Evolutionary conservation across 2,797 vertebrate species (phyloP).

Genomic region (Hozukius guyotensis): DNA sequence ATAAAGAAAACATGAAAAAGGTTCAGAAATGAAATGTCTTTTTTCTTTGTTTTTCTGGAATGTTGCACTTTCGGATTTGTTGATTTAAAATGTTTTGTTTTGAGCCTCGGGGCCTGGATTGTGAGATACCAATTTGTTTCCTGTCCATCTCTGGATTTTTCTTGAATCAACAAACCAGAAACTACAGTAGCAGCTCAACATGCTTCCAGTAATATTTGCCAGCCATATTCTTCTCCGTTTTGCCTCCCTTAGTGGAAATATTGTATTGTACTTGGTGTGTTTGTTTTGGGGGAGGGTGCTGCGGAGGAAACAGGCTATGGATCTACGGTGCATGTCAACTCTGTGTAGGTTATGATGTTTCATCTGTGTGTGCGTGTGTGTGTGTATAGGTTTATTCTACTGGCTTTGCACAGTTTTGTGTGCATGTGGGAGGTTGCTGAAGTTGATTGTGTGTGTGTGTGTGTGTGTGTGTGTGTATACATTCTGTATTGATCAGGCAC

Average conservation of each 20-base stretch:
- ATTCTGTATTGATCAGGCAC: slow-evolving; percentile 40
- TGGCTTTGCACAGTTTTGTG: slow-evolving; percentile 2
- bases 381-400: not conserved
- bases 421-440: not conserved
- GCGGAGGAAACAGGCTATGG: slow-evolving; percentile 8
- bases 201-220: not conserved
- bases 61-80: not conserved
- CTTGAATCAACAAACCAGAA: slow-evolving; percentile 5
- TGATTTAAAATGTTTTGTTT: slow-evolving; percentile 1
- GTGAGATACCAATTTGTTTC: not conserved
- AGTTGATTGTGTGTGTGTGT: not conserved
- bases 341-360: not conserved
- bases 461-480: not conserved
- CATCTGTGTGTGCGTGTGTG: not conserved
- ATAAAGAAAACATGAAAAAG: slow-evolving; percentile 11
- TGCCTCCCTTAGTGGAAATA: slow-evolving; percentile 13
- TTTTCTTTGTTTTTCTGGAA: not conserved
- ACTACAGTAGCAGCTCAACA: not conserved
- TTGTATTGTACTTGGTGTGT: slow-evolving; percentile 10
- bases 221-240: slow-evolving; percentile 5
- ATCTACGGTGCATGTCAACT: not conserved
- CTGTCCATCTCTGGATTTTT: not conserved
- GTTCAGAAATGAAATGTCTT: not conserved
- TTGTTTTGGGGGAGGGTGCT: slow-evolving; percentile 18
- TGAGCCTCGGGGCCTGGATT: not conserved